Percentiles rank a stretch among this genome's conserved stretches.
phyloP scores from a whole-genome alignment of 2,888 invertebrate species.

The Eupithecia subumbrata region DNA sequence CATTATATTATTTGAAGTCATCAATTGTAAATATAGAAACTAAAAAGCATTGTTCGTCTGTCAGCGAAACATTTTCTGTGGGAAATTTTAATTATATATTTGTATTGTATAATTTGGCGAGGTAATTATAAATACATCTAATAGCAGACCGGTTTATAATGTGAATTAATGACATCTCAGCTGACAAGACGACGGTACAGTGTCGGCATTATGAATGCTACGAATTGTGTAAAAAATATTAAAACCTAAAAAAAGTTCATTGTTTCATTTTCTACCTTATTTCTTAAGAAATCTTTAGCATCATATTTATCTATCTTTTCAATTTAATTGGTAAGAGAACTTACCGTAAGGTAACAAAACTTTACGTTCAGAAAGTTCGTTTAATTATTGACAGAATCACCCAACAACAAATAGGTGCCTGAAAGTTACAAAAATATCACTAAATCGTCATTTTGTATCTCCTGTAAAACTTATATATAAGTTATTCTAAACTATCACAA shows the following conservation, averaged over 20 bases:
- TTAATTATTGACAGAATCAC: background rate
- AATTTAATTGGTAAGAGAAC: background rate
- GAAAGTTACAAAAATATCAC: background rate
- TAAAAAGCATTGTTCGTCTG: constrained; percentile 69
- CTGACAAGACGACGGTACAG: constrained; percentile 63
- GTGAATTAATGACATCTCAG: constrained; percentile 48
- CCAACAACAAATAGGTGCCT: background rate
- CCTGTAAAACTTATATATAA: constrained; percentile 21
- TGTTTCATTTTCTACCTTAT: constrained; percentile 66
- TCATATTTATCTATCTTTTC: background rate
- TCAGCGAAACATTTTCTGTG: constrained; percentile 68
- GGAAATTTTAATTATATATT: constrained; percentile 75
- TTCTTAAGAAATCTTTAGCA: background rate
- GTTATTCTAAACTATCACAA: constrained; percentile 28
- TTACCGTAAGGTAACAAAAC: background rate
- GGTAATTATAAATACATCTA: constrained; percentile 49
- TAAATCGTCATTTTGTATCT: constrained; percentile 16
- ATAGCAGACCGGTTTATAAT: constrained; percentile 69
- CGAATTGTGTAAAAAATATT: constrained; percentile 85
- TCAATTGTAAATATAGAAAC: constrained; percentile 81
- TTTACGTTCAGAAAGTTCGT: background rate
- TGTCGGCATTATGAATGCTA: constrained; percentile 85
- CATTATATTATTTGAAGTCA: constrained; percentile 82
- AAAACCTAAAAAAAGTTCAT: constrained; percentile 80
- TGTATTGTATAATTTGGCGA: constrained; percentile 77